Base-by-base conservation (phyloP, 2,888 invertebrate genomes). In the Dasypogon diadema region DNA sequence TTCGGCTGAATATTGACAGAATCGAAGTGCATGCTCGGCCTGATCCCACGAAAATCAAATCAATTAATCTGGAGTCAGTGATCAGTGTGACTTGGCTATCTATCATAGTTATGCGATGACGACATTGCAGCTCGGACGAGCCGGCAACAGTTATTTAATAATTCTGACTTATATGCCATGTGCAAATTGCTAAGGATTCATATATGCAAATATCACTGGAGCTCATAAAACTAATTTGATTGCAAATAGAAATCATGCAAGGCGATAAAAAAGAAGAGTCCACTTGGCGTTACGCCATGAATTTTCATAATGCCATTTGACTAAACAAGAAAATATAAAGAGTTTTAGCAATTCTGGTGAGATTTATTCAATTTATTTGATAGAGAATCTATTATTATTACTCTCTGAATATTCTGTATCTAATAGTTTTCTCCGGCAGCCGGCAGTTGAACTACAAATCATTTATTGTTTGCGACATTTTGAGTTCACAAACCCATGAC, bases 31-130 rank as follows among this genome's bases (percentile, higher is more conserved):
- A 65, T 46, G 46, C 22, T 65, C 65, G 48, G 46, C 65, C 48
- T 72, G 72, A 72, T 72, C 72, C 55, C 72, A 72, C 72, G 72
- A 72, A 72, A 72, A 72, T 72, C 55, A 72, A 72, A 72, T 72
- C 72, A 72, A 72, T 72, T 72, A 72, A 56, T 72, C 72, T 72
- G 12, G 55, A 55, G 21, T 65, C 65, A 42, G 24, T 48, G 65
- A 65, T 65, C 46, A 65, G 46, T 46, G 24, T 46, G 21, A 14
- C 48, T 46, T 10, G 48, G 65, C 65, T 37, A 65, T 65, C 65
- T 42, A 65, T 65, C 65, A 65, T 46, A 65, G 48, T 65, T 24
- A 65, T 24, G 42, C 14, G 22, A 65, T 65, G 65, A 65, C 65
- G 65, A 48, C 65, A 60, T 18, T 21, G 21, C n/a, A 14, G 10